phyloP scores from a whole-genome alignment of 2,888 invertebrate genomes.

The Nysson spinosus region DNA sequence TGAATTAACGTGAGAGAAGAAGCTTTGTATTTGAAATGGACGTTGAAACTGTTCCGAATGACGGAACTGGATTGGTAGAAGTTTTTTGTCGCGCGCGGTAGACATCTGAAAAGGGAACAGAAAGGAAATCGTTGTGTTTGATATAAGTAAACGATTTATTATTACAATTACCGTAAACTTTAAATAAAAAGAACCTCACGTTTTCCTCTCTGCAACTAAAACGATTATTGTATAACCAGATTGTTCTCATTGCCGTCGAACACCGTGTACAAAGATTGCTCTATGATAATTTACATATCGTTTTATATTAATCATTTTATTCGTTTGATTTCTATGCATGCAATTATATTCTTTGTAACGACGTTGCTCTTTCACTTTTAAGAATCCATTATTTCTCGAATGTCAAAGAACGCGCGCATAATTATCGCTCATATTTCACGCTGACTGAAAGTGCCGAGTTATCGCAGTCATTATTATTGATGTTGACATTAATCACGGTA shows the following conservation, averaged over 20 bases:
- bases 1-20: slow-evolving; percentile 32
- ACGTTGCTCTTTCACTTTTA: too few relatives aligned
- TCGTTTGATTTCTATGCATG: too few relatives aligned
- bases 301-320: too few relatives aligned
- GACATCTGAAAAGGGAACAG: neutral
- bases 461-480: neutral
- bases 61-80: slow-evolving; percentile 12
- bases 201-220: neutral
- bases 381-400: too few relatives aligned
- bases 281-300: too few relatives aligned
- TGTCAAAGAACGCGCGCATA: too few relatives aligned
- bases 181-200: slow-evolving; percentile 6
- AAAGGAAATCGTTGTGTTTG: slow-evolving; percentile 16
- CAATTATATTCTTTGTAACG: too few relatives aligned
- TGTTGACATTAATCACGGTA: slow-evolving; percentile 21
- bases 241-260: neutral
- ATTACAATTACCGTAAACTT: slow-evolving; percentile 11
- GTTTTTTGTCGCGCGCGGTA: slow-evolving; percentile 16
- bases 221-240: slow-evolving; percentile 1
- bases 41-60: slow-evolving; percentile 7
- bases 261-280: too few relatives aligned
- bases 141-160: slow-evolving; percentile 5
- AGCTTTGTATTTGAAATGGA: slow-evolving; percentile 28
- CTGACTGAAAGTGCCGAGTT: too few relatives aligned
- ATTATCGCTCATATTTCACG: too few relatives aligned